Base-by-base conservation (phyloP, 92 coral and sea anemone species). In the Meandrina meandrites region DNA sequence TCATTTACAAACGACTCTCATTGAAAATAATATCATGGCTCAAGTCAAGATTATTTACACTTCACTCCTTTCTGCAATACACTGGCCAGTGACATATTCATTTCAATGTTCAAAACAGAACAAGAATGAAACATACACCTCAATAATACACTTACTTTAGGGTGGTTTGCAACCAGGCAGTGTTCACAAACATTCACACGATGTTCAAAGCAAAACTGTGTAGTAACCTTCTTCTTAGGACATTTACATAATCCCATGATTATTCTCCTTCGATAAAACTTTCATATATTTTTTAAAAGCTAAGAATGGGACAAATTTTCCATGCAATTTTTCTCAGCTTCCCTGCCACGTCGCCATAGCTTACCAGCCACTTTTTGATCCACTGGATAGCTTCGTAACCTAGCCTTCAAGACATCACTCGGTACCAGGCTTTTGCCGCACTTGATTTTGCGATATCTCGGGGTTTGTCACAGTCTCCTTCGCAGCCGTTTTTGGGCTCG, bases 191-290 rank as follows among this genome's bases (percentile, higher is more conserved):
- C 99, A 82, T 97, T 97, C 60, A 97, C 98, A 48, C 99, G 99
- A 87, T 97, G 99, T 97, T 97, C 99, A 76, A 97, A 97, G 96
- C 99, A 97, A 86, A 97, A 97, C 69, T 97, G 99, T 37, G 96
- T 97, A 31, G 99, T 97, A 9, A 97, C 99, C 80, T 97, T 97
- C 93, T 97, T 97, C 94, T 95, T 97, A 21, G 99, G 98, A 79
- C 99, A 97, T 88, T 97, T 97, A 82, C 99, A 97, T 68, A 97
- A 88, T 27, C 98, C 99, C 99, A 95, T 97, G 79, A n/a, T 88
- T 60, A 36, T 18, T 74, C 75, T 1, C 51, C 30, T 16, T 35
- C 73, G 16, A 54, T 56, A 21, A 36, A 73, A 31, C 8, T n/a
- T 30, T 40, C 72, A 37, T 71, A 84, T 15, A 28, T 34, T 40